Evolutionary conservation across 37 sponge, comb jelly and placozoan genomes (phyloP), one percentile per base, ranked within the genome.

Genomic region (Ianthella basta): DNA sequence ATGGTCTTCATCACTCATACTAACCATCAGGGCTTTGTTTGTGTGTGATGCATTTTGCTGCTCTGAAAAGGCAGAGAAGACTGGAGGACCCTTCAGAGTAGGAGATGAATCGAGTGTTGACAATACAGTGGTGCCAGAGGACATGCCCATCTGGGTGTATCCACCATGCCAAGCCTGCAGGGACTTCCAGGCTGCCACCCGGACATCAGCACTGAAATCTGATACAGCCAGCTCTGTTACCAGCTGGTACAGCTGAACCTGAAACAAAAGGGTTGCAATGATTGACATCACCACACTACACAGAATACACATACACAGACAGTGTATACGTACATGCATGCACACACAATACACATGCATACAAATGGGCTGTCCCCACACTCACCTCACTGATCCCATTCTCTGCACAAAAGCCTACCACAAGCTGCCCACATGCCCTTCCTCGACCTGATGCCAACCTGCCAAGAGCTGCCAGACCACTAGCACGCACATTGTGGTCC

Each of bases 1-100:
- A 16, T 69, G 70, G 35, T 69, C 70, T 35, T 69, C 70, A 69
- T 69, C 70, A 34, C 18, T 30, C 27, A 69, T 4, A 35, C 70
- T 69, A 33, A 18, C n/a, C 1, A 1, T 4, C 1, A 30, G 27
- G 6, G 70, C 70, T 30, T 35, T 69, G 70, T 30, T 69, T 2
- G 34, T 30, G 32, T 69, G 33, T 4, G 12, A 18, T 12, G 34
- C 34, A 35, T 30, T 18, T 30, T 30, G 35, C 6, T 18, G 32
- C 29, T 35, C 34, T 18, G 70, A 69, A 33, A 30, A 30, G 35
- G 70, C 70, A n/a, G 34, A 18, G 35, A 69, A 69, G 34, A 35
- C 32, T 34, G 8, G 50, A 44, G 8, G n/a, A 44, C 6, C 8
- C 3, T 3, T 44, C 50, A 44, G 6, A 8, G 3, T 44, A 8